Base-by-base conservation (phyloP, 2,797 vertebrate species). In the Toxotes lorentzi region DNA sequence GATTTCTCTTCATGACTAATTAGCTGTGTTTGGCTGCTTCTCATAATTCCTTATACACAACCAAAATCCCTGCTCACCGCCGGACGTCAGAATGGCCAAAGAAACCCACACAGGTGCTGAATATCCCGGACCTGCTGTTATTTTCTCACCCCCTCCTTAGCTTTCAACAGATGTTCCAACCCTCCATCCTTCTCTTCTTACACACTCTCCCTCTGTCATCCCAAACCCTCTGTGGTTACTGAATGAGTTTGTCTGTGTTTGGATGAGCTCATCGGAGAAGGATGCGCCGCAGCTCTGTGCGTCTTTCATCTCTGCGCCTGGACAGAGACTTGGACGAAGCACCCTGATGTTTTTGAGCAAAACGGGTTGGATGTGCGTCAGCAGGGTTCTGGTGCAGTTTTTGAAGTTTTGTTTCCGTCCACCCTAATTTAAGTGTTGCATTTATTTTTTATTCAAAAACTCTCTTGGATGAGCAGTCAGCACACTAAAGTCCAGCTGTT, bases 261-360 rank as follows among this genome's bases (percentile, higher is more conserved):
- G 64, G 73, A 86, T 90, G 82, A 91, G 84, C 77, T 92, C 85
- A 86, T 10, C 51, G 58, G 60, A 62, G 73, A 90, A 86, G 6
- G 73, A 88, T 67, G 70, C 24, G 69, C 56, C 24, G 21, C 66
- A 65, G 50, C 67, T 76, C 32, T 43, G 57, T 67, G 7, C 23
- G 19, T 83, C 60, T 81, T 83, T 79, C 60, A 64, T 80, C 67
- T 67, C 56, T 70, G 43, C 35, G 16, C 56, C 21, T 38, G 35
- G 76, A 79, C 59, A 27, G 64, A 81, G 70, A 70, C 62, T 77
- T 76, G 67, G 63, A 67, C 32, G 35, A 41, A 71, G 54, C 48
- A 54, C 35, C 17, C 65, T 17, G 53, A 58, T 48, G 72, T 43
- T 62, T 61, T 48, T 13, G 23, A 76, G 66, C 77, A 77, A 69